Conservation (phyloP, 2,888 invertebrate species). For the Gasteruption jaculator region DNA sequence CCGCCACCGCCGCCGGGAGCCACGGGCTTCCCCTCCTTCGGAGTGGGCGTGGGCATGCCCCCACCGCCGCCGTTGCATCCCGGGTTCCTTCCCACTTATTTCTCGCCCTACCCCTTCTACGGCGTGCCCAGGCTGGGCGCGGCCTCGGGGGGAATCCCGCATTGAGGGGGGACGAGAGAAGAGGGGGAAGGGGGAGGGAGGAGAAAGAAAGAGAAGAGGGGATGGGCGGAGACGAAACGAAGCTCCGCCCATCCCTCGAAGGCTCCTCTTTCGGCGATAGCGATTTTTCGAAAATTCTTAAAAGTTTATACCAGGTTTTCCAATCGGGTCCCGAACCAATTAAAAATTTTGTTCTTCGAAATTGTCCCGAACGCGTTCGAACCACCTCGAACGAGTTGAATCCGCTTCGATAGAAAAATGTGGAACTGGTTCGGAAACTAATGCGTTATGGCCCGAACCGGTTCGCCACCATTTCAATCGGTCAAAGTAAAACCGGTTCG, state of each 20-base stretch:
- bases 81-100: conserved; percentile 72
- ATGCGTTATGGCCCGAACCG: too few species aligned
- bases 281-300: too few species aligned
- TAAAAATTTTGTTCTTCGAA: too few species aligned
- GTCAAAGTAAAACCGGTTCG: too few species aligned
- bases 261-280: too few species aligned
- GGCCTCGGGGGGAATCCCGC: conserved; percentile 61
- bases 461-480: too few species aligned
- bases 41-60: conserved; percentile 63
- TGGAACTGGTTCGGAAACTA: too few species aligned
- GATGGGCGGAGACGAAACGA: conserved; percentile 12
- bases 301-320: too few species aligned
- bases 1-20: conserved; percentile 61
- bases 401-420: too few species aligned
- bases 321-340: too few species aligned
- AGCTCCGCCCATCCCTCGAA: conserved; percentile 11
- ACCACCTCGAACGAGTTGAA: too few species aligned
- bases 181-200: neutral
- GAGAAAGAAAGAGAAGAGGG: conserved; percentile 4
- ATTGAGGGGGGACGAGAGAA: conserved; percentile 3
- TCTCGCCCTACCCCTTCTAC: conserved; percentile 85
- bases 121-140: conserved; percentile 76
- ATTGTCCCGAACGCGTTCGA: too few species aligned
- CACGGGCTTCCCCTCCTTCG: conserved; percentile 47
- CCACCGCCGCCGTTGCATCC: conserved; percentile 60